Percentiles rank a stretch among this genome's conserved stretches.
phyloP scores from a whole-genome alignment of 2,113 vertebrate species.

The Cettia cetti region DNA sequence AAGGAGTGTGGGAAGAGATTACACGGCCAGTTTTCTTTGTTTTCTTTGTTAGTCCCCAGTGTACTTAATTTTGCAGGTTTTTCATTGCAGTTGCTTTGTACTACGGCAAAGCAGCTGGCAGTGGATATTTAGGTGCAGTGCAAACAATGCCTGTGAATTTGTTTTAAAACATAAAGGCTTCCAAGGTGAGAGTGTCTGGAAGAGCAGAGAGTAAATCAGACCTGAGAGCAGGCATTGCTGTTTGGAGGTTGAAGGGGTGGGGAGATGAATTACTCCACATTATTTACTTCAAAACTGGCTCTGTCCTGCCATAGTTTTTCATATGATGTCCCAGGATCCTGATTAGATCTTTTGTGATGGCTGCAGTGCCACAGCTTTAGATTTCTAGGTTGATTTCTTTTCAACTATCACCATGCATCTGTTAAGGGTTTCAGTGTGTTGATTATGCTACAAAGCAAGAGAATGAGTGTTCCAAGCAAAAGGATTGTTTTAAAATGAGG shows the following conservation, averaged over 20 bases:
- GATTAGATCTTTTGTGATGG: neutral
- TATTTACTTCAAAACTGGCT: neutral
- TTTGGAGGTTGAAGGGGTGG: neutral
- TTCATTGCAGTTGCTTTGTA: neutral
- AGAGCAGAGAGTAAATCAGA: neutral
- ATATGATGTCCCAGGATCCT: neutral
- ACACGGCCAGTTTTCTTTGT: constrained; percentile 16
- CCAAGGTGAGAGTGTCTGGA: neutral
- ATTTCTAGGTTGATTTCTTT: neutral
- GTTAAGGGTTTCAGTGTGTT: neutral
- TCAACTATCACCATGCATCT: neutral
- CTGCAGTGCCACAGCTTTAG: neutral
- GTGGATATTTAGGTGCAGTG: neutral
- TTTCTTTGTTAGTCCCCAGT: constrained; percentile 26
- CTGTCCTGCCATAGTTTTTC: neutral
- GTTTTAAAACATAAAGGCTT: neutral
- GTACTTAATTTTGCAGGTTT: neutral
- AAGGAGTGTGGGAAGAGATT: constrained; percentile 65
- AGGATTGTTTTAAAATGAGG: neutral
- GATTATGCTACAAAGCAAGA: neutral
- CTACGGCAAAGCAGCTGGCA: neutral
- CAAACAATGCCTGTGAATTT: neutral
- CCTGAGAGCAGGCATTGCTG: neutral
- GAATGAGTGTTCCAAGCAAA: neutral
- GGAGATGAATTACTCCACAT: neutral